These are phyloP conservation scores for Leptinotarsa defecta DNA, from an alignment of 1,140 invertebrate species.

Conservation along the genomic window DNA sequence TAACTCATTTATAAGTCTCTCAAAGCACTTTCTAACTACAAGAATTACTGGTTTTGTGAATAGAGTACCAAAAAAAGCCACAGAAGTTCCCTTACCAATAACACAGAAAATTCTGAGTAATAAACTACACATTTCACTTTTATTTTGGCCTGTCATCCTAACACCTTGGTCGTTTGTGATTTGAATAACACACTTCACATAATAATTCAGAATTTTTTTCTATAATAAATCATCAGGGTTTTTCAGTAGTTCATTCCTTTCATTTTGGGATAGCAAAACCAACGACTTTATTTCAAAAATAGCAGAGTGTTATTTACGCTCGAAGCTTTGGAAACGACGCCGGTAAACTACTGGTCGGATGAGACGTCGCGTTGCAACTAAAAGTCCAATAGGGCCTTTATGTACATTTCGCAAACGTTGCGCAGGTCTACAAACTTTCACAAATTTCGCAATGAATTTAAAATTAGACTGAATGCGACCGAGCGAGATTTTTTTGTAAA, in stretches of 20 bases:
- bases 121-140: not conserved
- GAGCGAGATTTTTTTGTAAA: not conserved
- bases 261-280: too few relatives aligned
- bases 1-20: too few relatives aligned
- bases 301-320: not conserved
- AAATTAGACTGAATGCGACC: not conserved
- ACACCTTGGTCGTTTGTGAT: not conserved
- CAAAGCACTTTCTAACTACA: too few relatives aligned
- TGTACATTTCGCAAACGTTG: not conserved
- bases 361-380: slow-evolving; percentile 13
- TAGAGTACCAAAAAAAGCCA: not conserved
- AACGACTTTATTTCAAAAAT: too few relatives aligned
- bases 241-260: too few relatives aligned
- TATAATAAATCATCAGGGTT: too few relatives aligned
- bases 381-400: slow-evolving; percentile 11
- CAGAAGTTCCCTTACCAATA: not conserved
- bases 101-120: not conserved
- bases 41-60: too few relatives aligned
- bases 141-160: not conserved
- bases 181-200: not conserved
- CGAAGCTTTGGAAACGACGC: not conserved
- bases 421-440: slow-evolving; percentile 17
- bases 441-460: slow-evolving; percentile 12
- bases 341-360: not conserved
- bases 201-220: not conserved